Conservation (phyloP, 2,888 invertebrate species). For the Lymantria dispar region DNA sequence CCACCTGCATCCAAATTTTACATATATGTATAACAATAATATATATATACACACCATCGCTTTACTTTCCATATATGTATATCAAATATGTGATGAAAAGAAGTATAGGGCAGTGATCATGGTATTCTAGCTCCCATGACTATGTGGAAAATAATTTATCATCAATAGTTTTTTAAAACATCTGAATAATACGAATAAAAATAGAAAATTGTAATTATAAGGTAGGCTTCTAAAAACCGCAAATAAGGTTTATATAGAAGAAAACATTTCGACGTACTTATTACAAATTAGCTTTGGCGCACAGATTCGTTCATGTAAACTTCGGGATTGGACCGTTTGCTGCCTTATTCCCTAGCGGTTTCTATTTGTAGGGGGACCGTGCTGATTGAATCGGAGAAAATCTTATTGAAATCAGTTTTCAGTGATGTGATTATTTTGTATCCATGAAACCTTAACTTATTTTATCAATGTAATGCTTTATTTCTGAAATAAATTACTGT, state of each 20-base stretch:
- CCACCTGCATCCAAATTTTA: no score
- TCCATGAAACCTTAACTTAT: not conserved
- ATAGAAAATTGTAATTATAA: slow-evolving; percentile 10
- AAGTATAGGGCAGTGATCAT: no score
- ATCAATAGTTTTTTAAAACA: not conserved
- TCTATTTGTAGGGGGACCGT: slow-evolving; percentile 2
- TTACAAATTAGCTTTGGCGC: slow-evolving; percentile 21
- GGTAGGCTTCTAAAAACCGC: slow-evolving; percentile 4
- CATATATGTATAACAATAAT: no score
- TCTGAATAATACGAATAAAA: slow-evolving; percentile 7
- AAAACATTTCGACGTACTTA: slow-evolving; percentile 21
- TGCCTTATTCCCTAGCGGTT: slow-evolving; percentile 11
- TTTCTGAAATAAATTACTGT: no score
- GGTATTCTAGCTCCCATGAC: no score
- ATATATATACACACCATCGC: no score
- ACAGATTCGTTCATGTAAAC: slow-evolving; percentile 14
- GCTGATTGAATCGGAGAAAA: slow-evolving; percentile 11
- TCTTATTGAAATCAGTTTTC: slow-evolving; percentile 11
- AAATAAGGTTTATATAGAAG: slow-evolving; percentile 8
- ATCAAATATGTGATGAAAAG: no score
- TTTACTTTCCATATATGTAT: no score
- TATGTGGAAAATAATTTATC: no score
- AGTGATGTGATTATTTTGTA: slow-evolving; percentile 4
- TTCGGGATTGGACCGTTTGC: slow-evolving; percentile 20
- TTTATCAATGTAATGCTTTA: no score